Evolutionary conservation across 1,140 invertebrate genomes (phyloP).

Genomic region (Drosophila malerkotliana): DNA sequence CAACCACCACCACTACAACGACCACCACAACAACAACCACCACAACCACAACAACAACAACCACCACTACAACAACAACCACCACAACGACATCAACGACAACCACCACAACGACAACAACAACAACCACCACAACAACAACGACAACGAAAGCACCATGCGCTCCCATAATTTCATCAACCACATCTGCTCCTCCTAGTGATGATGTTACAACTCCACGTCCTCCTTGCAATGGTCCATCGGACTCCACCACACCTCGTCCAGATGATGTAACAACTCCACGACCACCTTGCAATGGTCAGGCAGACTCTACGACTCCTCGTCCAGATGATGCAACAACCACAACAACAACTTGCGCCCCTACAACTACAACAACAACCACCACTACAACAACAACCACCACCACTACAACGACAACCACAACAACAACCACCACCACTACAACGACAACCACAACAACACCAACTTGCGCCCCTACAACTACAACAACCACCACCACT

Average conservation of each 20-base stretch:
- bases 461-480: constrained; percentile 9
- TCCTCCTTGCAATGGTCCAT: not conserved
- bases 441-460: constrained; percentile 10
- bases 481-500: constrained; percentile 17
- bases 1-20: constrained; percentile 15
- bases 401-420: constrained; percentile 2
- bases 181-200: not conserved
- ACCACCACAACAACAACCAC: constrained; percentile 8
- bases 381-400: constrained; percentile 20
- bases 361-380: not conserved
- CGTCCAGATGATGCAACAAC: too few species aligned
- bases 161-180: not conserved
- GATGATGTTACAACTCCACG: not conserved
- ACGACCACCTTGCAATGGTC: not conserved
- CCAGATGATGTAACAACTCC: not conserved
- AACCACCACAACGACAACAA: constrained; percentile 5
- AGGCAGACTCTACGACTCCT: too few species aligned
- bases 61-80: constrained; percentile 5
- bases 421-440: too few species aligned
- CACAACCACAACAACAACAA: constrained; percentile 4
- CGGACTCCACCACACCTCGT: not conserved
- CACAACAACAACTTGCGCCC: not conserved
- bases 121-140: constrained; percentile 11
- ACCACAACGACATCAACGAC: not conserved
- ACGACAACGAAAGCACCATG: constrained; percentile 2